Evolutionary conservation across 2,888 invertebrate genomes (phyloP), one percentile per base, ranked within the genome.

Genomic region (Lottia gigantea): DNA sequence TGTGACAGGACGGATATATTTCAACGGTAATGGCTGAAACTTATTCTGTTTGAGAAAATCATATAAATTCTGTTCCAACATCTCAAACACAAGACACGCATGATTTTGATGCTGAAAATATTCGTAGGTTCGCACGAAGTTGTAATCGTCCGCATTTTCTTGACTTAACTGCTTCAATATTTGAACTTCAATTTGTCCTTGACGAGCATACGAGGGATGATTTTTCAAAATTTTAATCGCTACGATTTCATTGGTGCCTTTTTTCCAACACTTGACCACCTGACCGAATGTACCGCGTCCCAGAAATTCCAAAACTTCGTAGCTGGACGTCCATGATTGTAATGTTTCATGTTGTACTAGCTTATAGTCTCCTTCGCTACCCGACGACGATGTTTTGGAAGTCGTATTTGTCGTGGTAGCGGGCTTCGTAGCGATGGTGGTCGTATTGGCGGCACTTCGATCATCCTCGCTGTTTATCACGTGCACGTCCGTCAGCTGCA

Each of bases 211-310:
- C 84, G 98, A 98, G 80, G 99, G 99, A 91, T 99, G 99, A 91
- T 99, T 99, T 91, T 99, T 99, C 74, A 99, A 92, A 89, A 99
- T 99, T 92, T 99, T 99, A 90, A 99, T 99, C 88, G 99, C 99
- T 86, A 99, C 98, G 88, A 99, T 98, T 91, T 99, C 98, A 89
- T 97, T 99, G 85, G 99, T 99, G 89, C 98, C 98, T 89, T 98
- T 98, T 91, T 99, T 99, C 98, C 99, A 99, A 91, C 99, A 99
- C 91, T 99, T 99, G 88, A 99, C 99, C 88, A 99, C 99, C 90
- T 94, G 93, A 79, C 98, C 98, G 91, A 99, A 99, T 82, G 98
- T 99, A 86, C 99, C 99, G 83, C 99, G 94, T 82, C 99, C 99
- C 87, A 99, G 93, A 91, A 99, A 99, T 91, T 99, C 98, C 90